Evolutionary conservation across 2,797 vertebrate genomes (phyloP).

Genomic region (Morus bassanus): DNA sequence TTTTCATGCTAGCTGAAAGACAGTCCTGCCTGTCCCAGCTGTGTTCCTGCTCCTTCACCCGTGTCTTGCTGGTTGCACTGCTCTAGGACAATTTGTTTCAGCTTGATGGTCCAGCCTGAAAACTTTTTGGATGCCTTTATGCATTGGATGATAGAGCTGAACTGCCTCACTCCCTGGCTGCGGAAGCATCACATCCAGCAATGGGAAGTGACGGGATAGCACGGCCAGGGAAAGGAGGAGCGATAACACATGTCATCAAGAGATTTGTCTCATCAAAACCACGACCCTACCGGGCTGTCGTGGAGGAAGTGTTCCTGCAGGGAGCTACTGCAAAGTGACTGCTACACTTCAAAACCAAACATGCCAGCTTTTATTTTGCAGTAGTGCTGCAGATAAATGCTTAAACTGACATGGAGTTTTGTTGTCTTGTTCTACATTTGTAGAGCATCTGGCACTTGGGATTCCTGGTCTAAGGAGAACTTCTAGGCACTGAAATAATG

Average conservation of each 20-base stretch:
- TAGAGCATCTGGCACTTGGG: too few species aligned
- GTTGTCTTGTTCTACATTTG: not conserved
- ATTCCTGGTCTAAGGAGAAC: not conserved
- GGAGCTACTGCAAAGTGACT: not conserved
- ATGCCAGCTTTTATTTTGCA: not conserved
- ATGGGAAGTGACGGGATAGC: not conserved
- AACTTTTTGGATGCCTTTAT: not conserved
- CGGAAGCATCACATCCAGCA: not conserved
- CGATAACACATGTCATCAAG: accelerated
- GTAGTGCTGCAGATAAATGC: not conserved
- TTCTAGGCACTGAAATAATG: not conserved
- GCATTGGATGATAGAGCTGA: not conserved
- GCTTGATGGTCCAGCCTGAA: not conserved
- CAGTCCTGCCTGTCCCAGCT: not conserved
- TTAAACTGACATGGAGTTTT: not conserved
- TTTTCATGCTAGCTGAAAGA: not conserved
- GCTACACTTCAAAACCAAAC: not conserved
- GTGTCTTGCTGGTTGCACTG: not conserved
- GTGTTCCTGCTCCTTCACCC: not conserved
- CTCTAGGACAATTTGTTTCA: not conserved
- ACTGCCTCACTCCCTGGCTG: not conserved
- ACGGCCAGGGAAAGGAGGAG: not conserved
- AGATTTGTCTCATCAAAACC: not conserved
- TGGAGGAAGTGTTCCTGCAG: not conserved
- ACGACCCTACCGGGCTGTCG: accelerated